These are phyloP conservation scores for Parapristionchus giblindavisi DNA, from an alignment of 2,888 invertebrate species.

Conservation along the genomic window DNA sequence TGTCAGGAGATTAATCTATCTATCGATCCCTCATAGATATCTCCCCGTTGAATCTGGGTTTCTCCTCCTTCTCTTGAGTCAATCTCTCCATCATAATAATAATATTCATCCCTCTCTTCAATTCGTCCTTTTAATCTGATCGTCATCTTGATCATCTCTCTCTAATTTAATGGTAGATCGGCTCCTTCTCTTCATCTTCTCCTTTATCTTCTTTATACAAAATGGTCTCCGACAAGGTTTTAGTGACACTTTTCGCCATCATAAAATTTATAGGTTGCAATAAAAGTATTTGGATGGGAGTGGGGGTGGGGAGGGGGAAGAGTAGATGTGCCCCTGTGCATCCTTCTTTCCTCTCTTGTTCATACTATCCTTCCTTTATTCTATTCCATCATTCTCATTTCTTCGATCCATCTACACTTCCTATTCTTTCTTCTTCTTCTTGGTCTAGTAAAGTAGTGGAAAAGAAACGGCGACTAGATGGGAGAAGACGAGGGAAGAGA, in stretches of 20 bases:
- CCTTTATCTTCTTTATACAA: constrained; percentile 25
- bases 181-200: not conserved
- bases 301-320: not conserved
- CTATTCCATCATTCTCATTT: not conserved
- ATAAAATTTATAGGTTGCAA: constrained; percentile 31
- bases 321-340: no score
- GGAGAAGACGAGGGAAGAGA: not conserved
- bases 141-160: not conserved
- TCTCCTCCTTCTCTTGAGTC: no score
- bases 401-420: not conserved
- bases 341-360: no score
- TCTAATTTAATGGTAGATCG: not conserved
- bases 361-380: not conserved
- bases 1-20: no score
- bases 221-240: constrained; percentile 26
- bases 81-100: no score
- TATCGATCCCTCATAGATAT: no score
- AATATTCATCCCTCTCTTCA: constrained; percentile 6
- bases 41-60: no score
- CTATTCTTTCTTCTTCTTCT: constrained; percentile 19
- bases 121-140: constrained; percentile 11
- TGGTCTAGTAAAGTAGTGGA: no score
- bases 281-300: constrained; percentile 35
- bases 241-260: constrained; percentile 39
- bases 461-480: not conserved